Percentiles rank a stretch among this genome's conserved stretches.
These are phyloP conservation scores for Digitonthophagus gazella DNA, from an alignment of 2,888 invertebrate genomes.

Conservation along the genomic window DNA sequence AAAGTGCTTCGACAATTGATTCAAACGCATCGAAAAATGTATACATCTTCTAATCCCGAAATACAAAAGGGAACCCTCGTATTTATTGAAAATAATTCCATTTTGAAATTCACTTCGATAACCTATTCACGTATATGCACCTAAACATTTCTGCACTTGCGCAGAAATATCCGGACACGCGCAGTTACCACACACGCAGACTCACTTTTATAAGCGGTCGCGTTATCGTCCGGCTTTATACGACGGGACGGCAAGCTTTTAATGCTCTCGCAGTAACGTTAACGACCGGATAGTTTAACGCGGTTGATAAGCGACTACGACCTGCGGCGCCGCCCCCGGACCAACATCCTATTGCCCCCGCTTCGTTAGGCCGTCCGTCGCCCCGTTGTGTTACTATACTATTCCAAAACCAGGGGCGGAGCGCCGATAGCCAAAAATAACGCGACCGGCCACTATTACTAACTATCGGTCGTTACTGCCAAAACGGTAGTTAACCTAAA, in stretches of 20 bases:
- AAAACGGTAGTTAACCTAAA: not conserved
- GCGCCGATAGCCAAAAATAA: not conserved
- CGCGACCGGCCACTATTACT: not conserved
- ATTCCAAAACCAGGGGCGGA: not conserved
- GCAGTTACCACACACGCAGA: too few species aligned
- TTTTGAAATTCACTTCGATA: too few species aligned
- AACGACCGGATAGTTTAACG: slow-evolving; percentile 28
- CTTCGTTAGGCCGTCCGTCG: not conserved
- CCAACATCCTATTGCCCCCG: not conserved
- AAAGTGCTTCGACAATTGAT: too few species aligned
- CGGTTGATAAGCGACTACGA: slow-evolving; percentile 26
- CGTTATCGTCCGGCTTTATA: slow-evolving; percentile 35
- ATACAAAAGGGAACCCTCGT: too few species aligned
- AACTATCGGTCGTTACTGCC: not conserved
- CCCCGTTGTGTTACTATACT: not conserved
- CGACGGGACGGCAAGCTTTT: slow-evolving; percentile 32
- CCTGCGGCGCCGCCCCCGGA: slow-evolving; percentile 10
- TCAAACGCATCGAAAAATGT: too few species aligned
- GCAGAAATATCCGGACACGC: too few species aligned
- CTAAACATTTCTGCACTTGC: too few species aligned
- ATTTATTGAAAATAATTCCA: too few species aligned
- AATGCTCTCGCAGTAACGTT: slow-evolving; percentile 33
- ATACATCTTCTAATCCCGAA: too few species aligned
- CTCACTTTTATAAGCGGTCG: slow-evolving; percentile 37
- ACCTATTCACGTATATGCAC: too few species aligned